A percentile compares a stretch with the other conserved stretches of the same genome.
These are phyloP conservation scores for Falco punctatus DNA, from an alignment of 2,113 vertebrate species.

Conservation along the genomic window DNA sequence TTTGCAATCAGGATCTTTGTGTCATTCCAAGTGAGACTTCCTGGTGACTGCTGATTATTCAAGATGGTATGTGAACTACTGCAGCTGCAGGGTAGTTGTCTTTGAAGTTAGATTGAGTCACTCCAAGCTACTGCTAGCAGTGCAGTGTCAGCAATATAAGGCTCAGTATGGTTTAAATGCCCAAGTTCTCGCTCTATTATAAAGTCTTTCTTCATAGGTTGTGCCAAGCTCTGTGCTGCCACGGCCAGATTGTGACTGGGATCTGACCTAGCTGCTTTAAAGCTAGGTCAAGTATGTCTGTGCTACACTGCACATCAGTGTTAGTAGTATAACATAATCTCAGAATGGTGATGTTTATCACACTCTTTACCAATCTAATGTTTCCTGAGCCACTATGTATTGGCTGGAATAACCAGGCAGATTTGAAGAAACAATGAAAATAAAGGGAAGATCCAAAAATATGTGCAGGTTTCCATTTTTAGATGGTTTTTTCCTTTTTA, in stretches of 20 bases:
- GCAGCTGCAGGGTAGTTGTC: neutral
- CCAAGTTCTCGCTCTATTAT: neutral
- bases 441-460: neutral
- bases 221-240: neutral
- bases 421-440: neutral
- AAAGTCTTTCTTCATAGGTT: neutral
- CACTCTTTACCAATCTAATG: neutral
- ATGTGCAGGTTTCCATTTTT: neutral
- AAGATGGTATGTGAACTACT: neutral
- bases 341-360: neutral
- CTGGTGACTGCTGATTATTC: neutral
- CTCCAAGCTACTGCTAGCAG: neutral
- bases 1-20: neutral
- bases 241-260: neutral
- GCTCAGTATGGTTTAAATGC: neutral
- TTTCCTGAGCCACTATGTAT: neutral
- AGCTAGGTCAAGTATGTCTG: neutral
- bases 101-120: neutral
- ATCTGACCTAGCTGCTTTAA: neutral
- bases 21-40: neutral
- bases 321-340: neutral
- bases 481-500: constrained; percentile 1
- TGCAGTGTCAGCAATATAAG: neutral
- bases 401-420: neutral
- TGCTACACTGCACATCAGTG: neutral